These are phyloP conservation scores for Tachystola acroxantha DNA, from an alignment of 2,888 invertebrate species.

Conservation along the genomic window DNA sequence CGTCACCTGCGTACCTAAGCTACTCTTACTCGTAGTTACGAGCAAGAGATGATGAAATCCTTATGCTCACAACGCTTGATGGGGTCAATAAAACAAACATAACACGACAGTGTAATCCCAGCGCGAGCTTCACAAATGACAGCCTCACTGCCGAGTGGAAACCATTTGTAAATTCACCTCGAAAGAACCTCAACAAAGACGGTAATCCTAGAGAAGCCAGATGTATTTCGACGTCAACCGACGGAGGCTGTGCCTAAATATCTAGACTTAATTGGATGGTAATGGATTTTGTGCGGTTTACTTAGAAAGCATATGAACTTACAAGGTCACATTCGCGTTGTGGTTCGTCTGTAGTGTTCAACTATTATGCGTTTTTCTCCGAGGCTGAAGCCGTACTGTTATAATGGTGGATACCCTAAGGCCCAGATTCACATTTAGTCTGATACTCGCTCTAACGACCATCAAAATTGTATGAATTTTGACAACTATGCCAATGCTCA, in stretches of 20 bases:
- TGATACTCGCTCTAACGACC: too few relatives aligned
- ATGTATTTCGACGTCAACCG: slow-evolving; percentile 1
- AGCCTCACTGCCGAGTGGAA: slow-evolving; percentile 1
- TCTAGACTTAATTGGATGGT: slow-evolving; percentile 22
- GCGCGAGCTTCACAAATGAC: background rate
- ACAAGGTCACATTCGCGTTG: slow-evolving; percentile 26
- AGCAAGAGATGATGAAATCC: too few relatives aligned
- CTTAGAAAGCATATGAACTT: slow-evolving; percentile 21
- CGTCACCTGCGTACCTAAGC: too few relatives aligned
- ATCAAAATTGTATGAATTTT: too few relatives aligned
- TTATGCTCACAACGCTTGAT: too few relatives aligned
- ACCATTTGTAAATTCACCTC: slow-evolving; percentile 5
- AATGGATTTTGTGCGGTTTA: slow-evolving; percentile 36
- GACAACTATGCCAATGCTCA: too few relatives aligned
- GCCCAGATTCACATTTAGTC: too few relatives aligned
- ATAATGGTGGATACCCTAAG: too few relatives aligned
- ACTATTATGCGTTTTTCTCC: too few relatives aligned
- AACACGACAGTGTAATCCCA: background rate
- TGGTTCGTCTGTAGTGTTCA: too few relatives aligned
- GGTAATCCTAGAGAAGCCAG: slow-evolving; percentile 3
- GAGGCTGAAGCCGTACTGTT: too few relatives aligned
- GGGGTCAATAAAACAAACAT: background rate
- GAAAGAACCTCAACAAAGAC: slow-evolving; percentile 3
- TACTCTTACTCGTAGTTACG: too few relatives aligned
- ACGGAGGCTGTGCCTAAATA: background rate